Percentiles rank a stretch among this genome's conserved stretches.
Evolutionary conservation across 1,140 invertebrate genomes (phyloP).

Genomic region (Eriocheir sinensis): DNA sequence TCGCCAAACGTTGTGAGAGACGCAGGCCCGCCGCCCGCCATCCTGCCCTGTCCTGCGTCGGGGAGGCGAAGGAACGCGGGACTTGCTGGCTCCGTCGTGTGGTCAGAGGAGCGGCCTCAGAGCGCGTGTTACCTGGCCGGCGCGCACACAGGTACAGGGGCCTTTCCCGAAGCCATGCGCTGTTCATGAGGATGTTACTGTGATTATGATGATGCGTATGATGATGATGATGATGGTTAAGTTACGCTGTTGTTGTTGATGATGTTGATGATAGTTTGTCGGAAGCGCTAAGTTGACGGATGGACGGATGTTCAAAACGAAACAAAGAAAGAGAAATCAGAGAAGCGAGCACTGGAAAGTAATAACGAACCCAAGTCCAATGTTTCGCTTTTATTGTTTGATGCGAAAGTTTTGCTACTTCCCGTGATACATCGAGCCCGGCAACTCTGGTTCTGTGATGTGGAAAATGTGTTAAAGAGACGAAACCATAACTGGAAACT

Average conservation of each 20-base stretch:
- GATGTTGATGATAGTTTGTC: too few relatives aligned
- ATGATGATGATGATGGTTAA: background rate
- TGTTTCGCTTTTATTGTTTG: background rate
- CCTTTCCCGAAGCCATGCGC: background rate
- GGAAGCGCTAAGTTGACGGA: background rate
- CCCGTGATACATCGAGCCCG: background rate
- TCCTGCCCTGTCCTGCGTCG: background rate
- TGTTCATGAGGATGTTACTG: background rate
- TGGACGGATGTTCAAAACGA: too few relatives aligned
- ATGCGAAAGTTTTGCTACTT: background rate
- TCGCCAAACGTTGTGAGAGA: slow-evolving; percentile 10
- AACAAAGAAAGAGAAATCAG: background rate
- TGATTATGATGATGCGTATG: background rate
- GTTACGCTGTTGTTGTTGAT: too few relatives aligned
- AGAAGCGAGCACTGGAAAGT: background rate
- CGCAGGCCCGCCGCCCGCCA: background rate
- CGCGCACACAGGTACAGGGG: background rate
- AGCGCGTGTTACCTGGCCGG: background rate
- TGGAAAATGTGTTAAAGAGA: background rate
- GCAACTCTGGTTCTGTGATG: background rate
- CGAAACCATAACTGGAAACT: background rate
- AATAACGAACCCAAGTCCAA: background rate
- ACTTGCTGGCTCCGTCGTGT: background rate
- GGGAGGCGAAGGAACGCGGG: background rate
- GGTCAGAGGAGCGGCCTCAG: background rate